Conservation (phyloP, 2,888 invertebrate genomes). For the Xestia c-nigrum region DNA sequence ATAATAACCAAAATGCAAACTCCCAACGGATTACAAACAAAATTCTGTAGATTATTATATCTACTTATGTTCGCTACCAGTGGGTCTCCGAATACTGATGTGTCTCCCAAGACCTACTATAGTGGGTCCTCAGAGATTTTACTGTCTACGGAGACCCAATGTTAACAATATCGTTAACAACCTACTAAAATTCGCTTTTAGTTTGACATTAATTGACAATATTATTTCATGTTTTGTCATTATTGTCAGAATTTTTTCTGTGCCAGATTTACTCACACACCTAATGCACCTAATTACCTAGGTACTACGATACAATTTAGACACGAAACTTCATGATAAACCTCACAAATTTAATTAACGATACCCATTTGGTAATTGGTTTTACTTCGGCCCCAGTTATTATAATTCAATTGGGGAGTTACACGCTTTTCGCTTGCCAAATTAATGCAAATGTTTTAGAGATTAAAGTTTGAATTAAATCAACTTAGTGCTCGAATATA, state of each 20-base stretch:
- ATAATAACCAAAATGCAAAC: constrained; percentile 31
- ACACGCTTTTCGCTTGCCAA: constrained; percentile 30
- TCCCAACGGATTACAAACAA: constrained; percentile 16
- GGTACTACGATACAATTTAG: constrained; percentile 19
- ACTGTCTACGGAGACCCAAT: no score
- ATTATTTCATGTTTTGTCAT: no score
- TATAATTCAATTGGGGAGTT: constrained; percentile 60
- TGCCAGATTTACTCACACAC: constrained; percentile 26
- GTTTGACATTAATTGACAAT: no score
- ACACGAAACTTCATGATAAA: constrained; percentile 43
- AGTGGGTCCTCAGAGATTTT: no score
- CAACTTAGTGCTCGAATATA: neutral
- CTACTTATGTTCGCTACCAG: no score
- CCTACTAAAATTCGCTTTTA: no score
- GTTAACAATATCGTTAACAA: no score
- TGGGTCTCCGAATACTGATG: no score
- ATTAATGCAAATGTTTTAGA: constrained; percentile 37
- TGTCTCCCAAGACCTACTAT: no score
- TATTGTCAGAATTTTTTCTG: constrained; percentile 13
- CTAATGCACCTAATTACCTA: neutral
- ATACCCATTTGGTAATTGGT: constrained; percentile 63
- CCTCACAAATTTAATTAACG: constrained; percentile 59
- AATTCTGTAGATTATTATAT: constrained; percentile 11
- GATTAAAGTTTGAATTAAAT: constrained; percentile 31
- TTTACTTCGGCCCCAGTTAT: constrained; percentile 59